phyloP scores from a whole-genome alignment of 2,888 invertebrate species.

The Cephus sareptanus region DNA sequence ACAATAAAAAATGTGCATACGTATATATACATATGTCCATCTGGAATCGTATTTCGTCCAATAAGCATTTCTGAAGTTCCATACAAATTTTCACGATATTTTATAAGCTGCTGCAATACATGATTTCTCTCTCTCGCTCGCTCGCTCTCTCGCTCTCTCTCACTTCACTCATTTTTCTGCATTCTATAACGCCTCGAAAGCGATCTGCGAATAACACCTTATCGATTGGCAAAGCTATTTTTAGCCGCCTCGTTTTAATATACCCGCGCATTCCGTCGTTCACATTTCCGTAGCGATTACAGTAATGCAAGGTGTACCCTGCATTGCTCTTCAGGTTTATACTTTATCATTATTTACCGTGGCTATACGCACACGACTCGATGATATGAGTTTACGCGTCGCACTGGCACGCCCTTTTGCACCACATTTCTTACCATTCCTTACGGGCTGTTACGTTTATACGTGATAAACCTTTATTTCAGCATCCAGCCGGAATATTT shows the following conservation, averaged over 20 bases:
- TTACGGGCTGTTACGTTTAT: neutral
- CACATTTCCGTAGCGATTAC: conserved; percentile 23
- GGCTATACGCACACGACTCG: neutral
- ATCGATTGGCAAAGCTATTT: too few relatives aligned
- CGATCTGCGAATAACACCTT: too few relatives aligned
- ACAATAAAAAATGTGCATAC: neutral
- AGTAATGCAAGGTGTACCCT: conserved; percentile 19
- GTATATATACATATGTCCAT: too few relatives aligned
- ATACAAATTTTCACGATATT: too few relatives aligned
- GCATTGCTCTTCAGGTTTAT: too few relatives aligned
- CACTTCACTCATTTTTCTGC: neutral
- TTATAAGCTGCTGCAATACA: too few relatives aligned
- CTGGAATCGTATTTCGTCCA: too few relatives aligned
- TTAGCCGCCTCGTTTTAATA: too few relatives aligned
- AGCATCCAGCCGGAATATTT: too few relatives aligned
- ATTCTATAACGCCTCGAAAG: too few relatives aligned
- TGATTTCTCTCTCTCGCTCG: neutral
- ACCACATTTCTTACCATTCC: neutral
- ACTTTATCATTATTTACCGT: neutral
- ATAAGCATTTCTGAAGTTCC: too few relatives aligned
- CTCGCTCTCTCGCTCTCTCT: neutral
- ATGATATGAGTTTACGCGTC: neutral
- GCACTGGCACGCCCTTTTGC: neutral
- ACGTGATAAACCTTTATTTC: too few relatives aligned
- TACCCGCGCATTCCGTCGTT: conserved; percentile 16